phyloP scores from a whole-genome alignment of 2,888 invertebrate species.

The Drosophila dives region DNA sequence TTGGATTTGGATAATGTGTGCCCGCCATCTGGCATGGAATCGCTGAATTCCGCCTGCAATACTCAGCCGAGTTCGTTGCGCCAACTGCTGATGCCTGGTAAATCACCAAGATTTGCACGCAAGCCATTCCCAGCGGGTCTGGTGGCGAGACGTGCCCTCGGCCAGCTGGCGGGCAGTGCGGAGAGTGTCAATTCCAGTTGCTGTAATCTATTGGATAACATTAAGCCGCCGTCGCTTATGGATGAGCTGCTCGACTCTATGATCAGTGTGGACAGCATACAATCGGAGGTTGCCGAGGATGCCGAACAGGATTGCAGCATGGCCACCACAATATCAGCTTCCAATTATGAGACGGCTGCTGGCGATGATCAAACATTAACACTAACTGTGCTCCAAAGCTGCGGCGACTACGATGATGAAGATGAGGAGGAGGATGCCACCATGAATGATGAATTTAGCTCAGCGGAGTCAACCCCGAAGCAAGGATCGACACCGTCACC shows the following conservation, averaged over 20 bases:
- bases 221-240: slow-evolving; percentile 94
- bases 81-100: slow-evolving; percentile 73
- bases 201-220: slow-evolving; percentile 90
- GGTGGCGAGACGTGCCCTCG: slow-evolving; percentile 91
- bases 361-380: slow-evolving; percentile 87
- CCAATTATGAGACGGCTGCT: slow-evolving; percentile 86
- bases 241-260: slow-evolving; percentile 91
- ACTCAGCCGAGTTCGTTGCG: slow-evolving; percentile 78
- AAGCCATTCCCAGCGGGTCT: slow-evolving; percentile 89
- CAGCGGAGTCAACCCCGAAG: slow-evolving; percentile 91
- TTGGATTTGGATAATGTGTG: slow-evolving; percentile 90
- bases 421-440: slow-evolving; percentile 83
- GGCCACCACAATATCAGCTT: slow-evolving; percentile 80
- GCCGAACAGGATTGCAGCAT: slow-evolving; percentile 85
- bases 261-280: slow-evolving; percentile 93
- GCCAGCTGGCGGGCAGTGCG: slow-evolving; percentile 87
- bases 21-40: slow-evolving; percentile 92
- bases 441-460: slow-evolving; percentile 88
- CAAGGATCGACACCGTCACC: slow-evolving; percentile 84
- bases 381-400: slow-evolving; percentile 85
- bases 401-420: slow-evolving; percentile 85
- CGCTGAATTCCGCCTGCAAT: slow-evolving; percentile 85
- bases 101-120: slow-evolving; percentile 86
- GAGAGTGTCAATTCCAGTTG: slow-evolving; percentile 87
- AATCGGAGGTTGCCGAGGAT: slow-evolving; percentile 92